Evolutionary conservation across 2,113 vertebrate genomes (phyloP), one percentile per base, ranked within the genome.

Genomic region (Kryptolebias marmoratus): DNA sequence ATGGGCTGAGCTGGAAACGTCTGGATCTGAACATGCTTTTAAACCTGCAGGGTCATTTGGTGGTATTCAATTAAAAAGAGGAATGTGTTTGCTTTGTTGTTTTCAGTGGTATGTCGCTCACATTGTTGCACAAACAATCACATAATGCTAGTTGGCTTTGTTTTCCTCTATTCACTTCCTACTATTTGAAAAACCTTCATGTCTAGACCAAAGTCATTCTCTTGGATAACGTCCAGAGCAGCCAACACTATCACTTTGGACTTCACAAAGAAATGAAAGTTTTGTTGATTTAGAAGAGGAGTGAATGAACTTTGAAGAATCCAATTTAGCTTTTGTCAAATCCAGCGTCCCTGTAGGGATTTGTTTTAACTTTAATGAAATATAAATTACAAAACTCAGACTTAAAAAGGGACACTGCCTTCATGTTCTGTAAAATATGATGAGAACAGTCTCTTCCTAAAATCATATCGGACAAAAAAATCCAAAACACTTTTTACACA

Each of bases 21-120:
- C 84, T 85, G 79, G 71, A 71, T 81, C 11, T 58, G 71, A 81
- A 59, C 56, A 47, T 53, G 70, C 77, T 83, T 89, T 73, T 53
- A 71, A 66, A 75, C 28, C 57, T 2, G 14, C 49, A 47, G 70
- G 81, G 83, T 85, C 81, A 81, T 49, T 28, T 2, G 62, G 73
- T 74, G 77, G 55, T 52, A 62, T 68, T 83, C 83, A 73, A 72
- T 89, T 88, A 88, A 77, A 73, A 56, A 11, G 49, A 83, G 89
- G 91, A 93, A 93, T 92, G 85, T 74, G 77, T 91, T 42, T 60
- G 74, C 73, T 85, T 80, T 83, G 89, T 91, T 85, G 83, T 82
- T 77, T 79, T 68, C 73, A 48, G 52, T 53, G 88, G 89, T 93
- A 91, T 83, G 85, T 57, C 4, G 68, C 82, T 79, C 5, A 54